phyloP scores from a whole-genome alignment of 2,888 invertebrate genomes.

The Caenorhabditis auriculariae region DNA sequence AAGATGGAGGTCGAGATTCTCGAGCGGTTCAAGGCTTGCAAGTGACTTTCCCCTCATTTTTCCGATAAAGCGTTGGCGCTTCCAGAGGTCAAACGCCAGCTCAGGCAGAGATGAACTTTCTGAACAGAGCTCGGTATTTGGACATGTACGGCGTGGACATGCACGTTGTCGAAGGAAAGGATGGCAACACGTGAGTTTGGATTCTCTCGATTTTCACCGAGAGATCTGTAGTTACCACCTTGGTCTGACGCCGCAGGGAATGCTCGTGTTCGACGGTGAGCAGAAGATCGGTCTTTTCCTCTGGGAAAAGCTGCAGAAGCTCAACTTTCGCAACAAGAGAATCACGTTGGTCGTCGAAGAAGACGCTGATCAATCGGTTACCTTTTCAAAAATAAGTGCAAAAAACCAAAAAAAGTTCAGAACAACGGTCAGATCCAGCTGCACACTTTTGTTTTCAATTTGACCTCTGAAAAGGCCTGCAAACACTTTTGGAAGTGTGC shows the following conservation, averaged over 20 bases:
- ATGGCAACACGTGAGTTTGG: slow-evolving; percentile 78
- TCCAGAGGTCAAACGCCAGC: slow-evolving; percentile 81
- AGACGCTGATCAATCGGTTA: slow-evolving; percentile 82
- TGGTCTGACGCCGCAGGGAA: slow-evolving; percentile 95
- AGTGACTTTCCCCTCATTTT: slow-evolving; percentile 13
- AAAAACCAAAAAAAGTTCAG: slow-evolving; percentile 16
- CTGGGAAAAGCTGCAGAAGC: slow-evolving; percentile 94
- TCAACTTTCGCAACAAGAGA: slow-evolving; percentile 97
- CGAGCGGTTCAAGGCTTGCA: slow-evolving; percentile 77
- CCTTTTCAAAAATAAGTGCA: slow-evolving; percentile 7
- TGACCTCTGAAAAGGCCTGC: slow-evolving; percentile 94
- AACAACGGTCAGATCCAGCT: slow-evolving; percentile 72
- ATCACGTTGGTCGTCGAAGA: slow-evolving; percentile 94
- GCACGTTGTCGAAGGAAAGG: slow-evolving; percentile 82
- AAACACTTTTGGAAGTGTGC: slow-evolving; percentile 99
- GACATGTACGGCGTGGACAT: slow-evolving; percentile 99
- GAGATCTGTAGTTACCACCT: slow-evolving; percentile 74
- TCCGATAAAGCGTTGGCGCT: too few species aligned
- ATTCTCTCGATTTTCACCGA: not conserved
- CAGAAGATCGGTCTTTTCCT: slow-evolving; percentile 97
- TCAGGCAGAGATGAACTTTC: slow-evolving; percentile 92
- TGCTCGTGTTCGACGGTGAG: slow-evolving; percentile 92
- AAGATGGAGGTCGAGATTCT: slow-evolving; percentile 84
- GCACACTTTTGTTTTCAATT: slow-evolving; percentile 93
- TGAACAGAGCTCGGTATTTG: slow-evolving; percentile 90